Conservation (phyloP, 2,888 invertebrate genomes). For the Stegana nigrithorax region DNA sequence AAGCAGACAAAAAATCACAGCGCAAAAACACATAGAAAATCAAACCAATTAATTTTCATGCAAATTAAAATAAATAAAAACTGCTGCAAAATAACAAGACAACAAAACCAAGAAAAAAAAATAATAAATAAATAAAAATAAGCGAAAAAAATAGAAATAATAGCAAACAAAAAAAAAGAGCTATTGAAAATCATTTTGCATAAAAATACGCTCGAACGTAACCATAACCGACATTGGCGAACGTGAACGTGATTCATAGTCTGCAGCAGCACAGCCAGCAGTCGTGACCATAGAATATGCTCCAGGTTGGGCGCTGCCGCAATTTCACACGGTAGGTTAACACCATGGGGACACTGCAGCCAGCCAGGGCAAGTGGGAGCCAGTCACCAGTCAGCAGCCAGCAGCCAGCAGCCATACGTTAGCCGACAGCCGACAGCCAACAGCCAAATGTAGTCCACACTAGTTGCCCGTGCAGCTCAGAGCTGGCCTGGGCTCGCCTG, state of each 20-base stretch:
- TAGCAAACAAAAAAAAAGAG: neutral
- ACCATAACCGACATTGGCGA: neutral
- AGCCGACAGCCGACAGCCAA: no score
- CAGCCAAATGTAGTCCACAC: no score
- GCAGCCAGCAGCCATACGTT: neutral
- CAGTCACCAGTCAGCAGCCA: no score
- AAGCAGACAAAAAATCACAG: neutral
- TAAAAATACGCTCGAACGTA: neutral
- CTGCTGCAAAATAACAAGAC: neutral
- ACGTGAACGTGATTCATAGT: slow-evolving; percentile 10
- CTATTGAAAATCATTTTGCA: neutral
- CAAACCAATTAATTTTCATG: neutral
- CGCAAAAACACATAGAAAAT: neutral
- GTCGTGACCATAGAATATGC: neutral
- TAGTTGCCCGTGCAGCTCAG: neutral
- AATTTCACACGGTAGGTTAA: slow-evolving; percentile 15
- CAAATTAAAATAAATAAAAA: neutral
- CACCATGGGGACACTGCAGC: neutral
- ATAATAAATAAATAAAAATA: no score
- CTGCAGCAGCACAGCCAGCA: neutral
- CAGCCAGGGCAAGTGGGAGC: neutral
- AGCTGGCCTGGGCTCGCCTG: no score
- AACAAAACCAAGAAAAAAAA: neutral
- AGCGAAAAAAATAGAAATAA: neutral
- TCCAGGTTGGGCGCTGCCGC: neutral